Conservation (phyloP, 2,888 invertebrate genomes). For the Cheilosia grossa region DNA sequence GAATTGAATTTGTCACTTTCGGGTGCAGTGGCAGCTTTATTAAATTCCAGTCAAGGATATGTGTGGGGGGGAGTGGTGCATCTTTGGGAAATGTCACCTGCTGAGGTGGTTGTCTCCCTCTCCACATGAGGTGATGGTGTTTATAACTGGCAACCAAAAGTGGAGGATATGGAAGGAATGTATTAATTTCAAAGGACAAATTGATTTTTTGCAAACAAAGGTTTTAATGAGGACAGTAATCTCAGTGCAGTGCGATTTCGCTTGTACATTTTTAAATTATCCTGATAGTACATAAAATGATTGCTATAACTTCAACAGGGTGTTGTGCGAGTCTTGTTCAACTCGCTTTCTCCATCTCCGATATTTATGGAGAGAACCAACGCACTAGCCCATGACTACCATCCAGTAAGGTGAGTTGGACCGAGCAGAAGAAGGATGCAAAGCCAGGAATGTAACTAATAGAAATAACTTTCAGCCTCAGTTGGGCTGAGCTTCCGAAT, state of each 20-base stretch:
- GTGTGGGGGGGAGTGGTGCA: neutral
- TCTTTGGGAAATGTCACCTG: slow-evolving; percentile 41
- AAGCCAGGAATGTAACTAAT: too few species aligned
- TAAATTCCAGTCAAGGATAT: slow-evolving; percentile 20
- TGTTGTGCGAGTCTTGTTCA: too few species aligned
- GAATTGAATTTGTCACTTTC: slow-evolving; percentile 61
- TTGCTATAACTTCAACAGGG: too few species aligned
- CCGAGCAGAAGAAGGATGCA: too few species aligned
- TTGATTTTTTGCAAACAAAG: neutral
- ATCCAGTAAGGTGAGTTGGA: too few species aligned
- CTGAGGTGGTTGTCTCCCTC: neutral
- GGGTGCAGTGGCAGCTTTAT: slow-evolving; percentile 44
- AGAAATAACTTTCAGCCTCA: too few species aligned
- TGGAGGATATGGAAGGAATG: neutral
- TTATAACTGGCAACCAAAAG: slow-evolving; percentile 7
- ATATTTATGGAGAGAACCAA: too few species aligned
- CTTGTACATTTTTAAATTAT: too few species aligned
- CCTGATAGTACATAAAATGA: too few species aligned
- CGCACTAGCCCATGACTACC: too few species aligned
- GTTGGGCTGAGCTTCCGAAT: too few species aligned
- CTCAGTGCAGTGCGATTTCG: fast-evolving
- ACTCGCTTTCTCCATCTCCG: too few species aligned
- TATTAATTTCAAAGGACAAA: slow-evolving; percentile 11
- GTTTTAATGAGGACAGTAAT: neutral
- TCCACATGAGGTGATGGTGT: neutral